Conservation (phyloP, 2,113 vertebrate species). For the Phalacrocorax pelagicus region DNA sequence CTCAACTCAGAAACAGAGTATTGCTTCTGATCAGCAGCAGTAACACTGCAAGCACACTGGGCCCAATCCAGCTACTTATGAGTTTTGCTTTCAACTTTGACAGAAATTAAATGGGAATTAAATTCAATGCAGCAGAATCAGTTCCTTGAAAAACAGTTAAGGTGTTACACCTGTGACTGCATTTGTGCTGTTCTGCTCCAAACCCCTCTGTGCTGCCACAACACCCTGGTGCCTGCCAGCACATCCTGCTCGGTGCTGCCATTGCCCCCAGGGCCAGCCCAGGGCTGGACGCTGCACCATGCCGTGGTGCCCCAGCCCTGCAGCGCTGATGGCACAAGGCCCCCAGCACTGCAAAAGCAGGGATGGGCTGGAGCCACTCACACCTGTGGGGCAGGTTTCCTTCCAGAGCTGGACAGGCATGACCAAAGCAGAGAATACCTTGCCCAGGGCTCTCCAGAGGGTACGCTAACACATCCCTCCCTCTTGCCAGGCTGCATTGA, state of each 20-base stretch:
- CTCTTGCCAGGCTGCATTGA: not conserved
- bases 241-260: fast-evolving
- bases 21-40: conserved; percentile 1
- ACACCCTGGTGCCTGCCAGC: fast-evolving
- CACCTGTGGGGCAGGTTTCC: fast-evolving
- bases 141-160: not conserved
- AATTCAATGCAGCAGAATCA: not conserved
- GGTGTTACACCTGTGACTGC: not conserved
- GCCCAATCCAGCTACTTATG: not conserved
- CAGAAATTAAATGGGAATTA: not conserved
- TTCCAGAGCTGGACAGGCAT: not conserved
- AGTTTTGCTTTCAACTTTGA: not conserved
- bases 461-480: not conserved
- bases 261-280: not conserved
- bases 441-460: not conserved
- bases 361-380: not conserved
- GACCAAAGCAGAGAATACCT: not conserved
- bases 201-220: not conserved
- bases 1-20: conserved; percentile 49
- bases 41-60: not conserved
- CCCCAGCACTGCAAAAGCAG: not conserved
- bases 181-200: not conserved
- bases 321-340: not conserved
- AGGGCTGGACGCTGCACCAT: fast-evolving
- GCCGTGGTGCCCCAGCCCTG: fast-evolving